Base-by-base conservation (phyloP, 2,113 vertebrate species). In the Fulica atra region DNA sequence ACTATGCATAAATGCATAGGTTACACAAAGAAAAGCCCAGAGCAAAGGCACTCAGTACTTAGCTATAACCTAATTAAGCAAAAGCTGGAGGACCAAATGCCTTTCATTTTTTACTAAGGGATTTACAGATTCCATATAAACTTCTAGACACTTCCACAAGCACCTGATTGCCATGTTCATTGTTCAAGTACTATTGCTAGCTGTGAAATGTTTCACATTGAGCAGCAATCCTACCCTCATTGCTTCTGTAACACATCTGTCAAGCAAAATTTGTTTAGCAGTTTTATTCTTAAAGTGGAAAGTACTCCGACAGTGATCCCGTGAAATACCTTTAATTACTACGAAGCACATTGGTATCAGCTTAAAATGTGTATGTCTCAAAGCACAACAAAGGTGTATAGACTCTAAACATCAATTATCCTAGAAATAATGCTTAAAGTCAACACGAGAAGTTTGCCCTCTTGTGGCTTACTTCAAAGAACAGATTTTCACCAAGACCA, bases 401-500 rank as follows among this genome's bases (percentile, higher is more conserved):
- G 18, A 54, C 10, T 16, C 29, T 60, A 1, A 87, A 28, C 4
- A 13, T 5, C 13, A 57, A 7, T 48, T 46, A 73, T 20, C 6
- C 19, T 46, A 26, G 26, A 3, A 31, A 81, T 28, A 63, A 48
- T 5, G 35, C 53, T n/a, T 42, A 25, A 66, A 70, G 84, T 16
- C 31, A 88, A 76, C 51, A 83, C 38, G 50, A 82, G 63, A 88
- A 93, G 94, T 86, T 91, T 94, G 96, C 93, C 95, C 96, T 90
- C 94, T 94, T 77, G 96, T 95, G 96, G 93, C 36, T 94, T 35
- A 44, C 19, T 80, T 38, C 28, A 76, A 70, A 91, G 42, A 42
- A 81, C 0, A 40, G 40, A 72, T 80, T 73, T 80, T 80, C 33
- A 85, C 8, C n/a, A 42, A 89, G 11, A 83, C 8, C 48, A 93